Conservation (phyloP, 64 coral and sea anemone species). For the Porites australiensis region DNA sequence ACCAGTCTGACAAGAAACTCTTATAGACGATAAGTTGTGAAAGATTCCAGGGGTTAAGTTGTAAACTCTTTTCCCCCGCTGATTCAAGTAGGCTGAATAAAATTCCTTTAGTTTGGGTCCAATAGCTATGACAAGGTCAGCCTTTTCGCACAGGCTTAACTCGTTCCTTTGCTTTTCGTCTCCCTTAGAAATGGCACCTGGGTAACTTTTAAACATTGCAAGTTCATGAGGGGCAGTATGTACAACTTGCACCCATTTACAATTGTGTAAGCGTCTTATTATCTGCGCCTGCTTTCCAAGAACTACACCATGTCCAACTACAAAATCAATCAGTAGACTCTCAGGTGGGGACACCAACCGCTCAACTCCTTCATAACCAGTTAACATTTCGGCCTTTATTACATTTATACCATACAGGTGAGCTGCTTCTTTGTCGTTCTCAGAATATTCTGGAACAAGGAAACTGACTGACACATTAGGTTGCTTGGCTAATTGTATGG, state of each 20-base stretch:
- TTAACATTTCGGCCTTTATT: not conserved
- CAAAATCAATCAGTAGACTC: not conserved
- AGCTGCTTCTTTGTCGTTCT: not conserved
- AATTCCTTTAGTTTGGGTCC: not conserved
- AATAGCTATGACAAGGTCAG: constrained; percentile 1
- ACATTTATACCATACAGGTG: not conserved
- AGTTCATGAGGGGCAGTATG: constrained; percentile 6
- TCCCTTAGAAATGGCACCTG: not conserved
- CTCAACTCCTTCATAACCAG: not conserved
- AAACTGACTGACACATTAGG: not conserved
- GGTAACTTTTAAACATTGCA: not conserved
- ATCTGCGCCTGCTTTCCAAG: not conserved
- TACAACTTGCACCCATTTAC: not conserved
- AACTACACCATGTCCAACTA: not conserved
- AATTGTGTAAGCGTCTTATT: not conserved
- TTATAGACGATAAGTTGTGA: not conserved
- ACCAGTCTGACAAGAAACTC: no score
- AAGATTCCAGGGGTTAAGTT: not conserved
- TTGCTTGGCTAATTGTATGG: not conserved
- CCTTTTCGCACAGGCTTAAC: not conserved
- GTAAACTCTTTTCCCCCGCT: not conserved
- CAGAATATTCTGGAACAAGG: not conserved
- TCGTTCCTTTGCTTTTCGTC: not conserved
- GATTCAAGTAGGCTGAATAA: not conserved
- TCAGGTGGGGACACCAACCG: not conserved